Evolutionary conservation across 2,797 vertebrate genomes (phyloP).

Genomic region (Scolopax rusticola): DNA sequence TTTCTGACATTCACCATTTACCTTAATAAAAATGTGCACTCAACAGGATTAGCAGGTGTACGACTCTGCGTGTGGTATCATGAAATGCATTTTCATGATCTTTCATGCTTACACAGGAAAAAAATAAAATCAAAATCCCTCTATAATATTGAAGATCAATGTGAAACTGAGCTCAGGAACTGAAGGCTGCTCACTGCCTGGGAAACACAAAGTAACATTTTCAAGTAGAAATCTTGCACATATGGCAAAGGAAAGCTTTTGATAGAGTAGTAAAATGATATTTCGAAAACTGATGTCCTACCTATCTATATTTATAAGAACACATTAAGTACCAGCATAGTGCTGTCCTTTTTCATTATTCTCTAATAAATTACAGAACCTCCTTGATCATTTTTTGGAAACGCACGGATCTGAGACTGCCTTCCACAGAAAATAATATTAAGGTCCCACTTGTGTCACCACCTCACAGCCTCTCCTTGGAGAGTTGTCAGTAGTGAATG

Average conservation of each 20-base stretch:
- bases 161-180: neutral
- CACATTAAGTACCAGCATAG: neutral
- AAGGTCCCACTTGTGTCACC: neutral
- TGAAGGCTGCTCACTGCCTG: neutral
- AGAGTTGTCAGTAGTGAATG: neutral
- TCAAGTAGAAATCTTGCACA: slow-evolving; percentile 9
- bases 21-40: neutral
- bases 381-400: neutral
- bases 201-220: slow-evolving; percentile 7
- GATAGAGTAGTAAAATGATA: slow-evolving; percentile 20
- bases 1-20: neutral
- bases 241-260: slow-evolving; percentile 40
- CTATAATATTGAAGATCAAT: neutral
- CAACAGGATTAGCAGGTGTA: neutral
- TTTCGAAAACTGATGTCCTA: slow-evolving; percentile 4
- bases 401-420: accelerated
- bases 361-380: neutral
- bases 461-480: neutral
- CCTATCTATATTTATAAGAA: slow-evolving; percentile 49
- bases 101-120: neutral
- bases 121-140: neutral
- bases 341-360: neutral
- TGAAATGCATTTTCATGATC: neutral
- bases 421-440: neutral
- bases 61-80: neutral